Evolutionary conservation across 23 tunicate species (phyloP).

Genomic region (Phallusia fumigata): DNA sequence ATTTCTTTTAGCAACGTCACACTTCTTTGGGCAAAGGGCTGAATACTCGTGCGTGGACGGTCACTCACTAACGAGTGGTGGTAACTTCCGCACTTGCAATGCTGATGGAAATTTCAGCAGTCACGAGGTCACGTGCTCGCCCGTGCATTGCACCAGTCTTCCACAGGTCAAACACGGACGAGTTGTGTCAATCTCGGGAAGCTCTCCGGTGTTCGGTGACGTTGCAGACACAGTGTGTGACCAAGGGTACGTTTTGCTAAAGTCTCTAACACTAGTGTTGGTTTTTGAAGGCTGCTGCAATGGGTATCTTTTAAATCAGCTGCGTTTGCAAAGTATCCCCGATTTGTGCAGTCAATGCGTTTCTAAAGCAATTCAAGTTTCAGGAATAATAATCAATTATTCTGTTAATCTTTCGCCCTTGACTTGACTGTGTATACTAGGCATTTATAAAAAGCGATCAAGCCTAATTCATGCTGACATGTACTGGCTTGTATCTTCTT

Average conservation of each 20-base stretch:
- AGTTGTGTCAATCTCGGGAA: neutral
- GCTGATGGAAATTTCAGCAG: conserved; percentile 42
- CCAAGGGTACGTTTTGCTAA: conserved; percentile 23
- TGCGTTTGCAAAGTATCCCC: too few relatives aligned
- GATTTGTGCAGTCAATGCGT: too few relatives aligned
- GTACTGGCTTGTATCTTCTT: too few relatives aligned
- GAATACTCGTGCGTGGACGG: conserved; percentile 34
- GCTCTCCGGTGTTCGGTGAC: conserved; percentile 36
- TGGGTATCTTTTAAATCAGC: too few relatives aligned
- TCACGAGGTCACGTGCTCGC: conserved; percentile 22
- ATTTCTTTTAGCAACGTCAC: conserved; percentile 16
- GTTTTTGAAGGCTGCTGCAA: too few relatives aligned
- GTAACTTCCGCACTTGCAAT: conserved; percentile 34
- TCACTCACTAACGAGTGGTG: neutral
- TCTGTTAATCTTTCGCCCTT: too few relatives aligned
- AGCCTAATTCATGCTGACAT: too few relatives aligned
- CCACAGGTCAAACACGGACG: conserved; percentile 29
- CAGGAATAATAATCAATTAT: too few relatives aligned
- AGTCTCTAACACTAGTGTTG: too few relatives aligned
- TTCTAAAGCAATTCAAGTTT: too few relatives aligned
- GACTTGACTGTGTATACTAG: too few relatives aligned
- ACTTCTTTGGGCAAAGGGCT: conserved; percentile 27
- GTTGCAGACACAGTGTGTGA: conserved; percentile 25
- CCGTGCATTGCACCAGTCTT: conserved; percentile 2
- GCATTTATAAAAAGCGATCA: too few relatives aligned